Percentiles rank a stretch among this genome's conserved stretches.
phyloP scores from a whole-genome alignment of 2,797 vertebrate genomes.

The Schizopygopsis pylzovi region DNA sequence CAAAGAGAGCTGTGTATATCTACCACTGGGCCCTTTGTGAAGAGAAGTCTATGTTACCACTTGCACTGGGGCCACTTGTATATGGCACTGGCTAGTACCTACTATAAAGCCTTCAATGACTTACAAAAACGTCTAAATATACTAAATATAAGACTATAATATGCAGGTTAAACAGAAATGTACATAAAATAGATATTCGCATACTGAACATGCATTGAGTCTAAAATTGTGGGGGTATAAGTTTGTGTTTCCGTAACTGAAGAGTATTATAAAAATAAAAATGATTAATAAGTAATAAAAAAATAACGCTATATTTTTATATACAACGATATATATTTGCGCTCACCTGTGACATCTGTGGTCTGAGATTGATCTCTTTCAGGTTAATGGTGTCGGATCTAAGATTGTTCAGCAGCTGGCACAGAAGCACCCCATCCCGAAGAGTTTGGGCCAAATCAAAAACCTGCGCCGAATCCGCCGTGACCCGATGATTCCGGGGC shows the following conservation, averaged over 20 bases:
- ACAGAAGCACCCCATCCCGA: conserved; percentile 95
- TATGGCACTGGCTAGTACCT: conserved; percentile 22
- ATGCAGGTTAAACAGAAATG: background rate
- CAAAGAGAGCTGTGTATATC: conserved; percentile 20
- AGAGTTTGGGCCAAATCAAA: conserved; percentile 95
- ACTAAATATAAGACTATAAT: background rate
- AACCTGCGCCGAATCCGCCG: conserved; percentile 93
- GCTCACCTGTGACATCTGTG: conserved; percentile 96
- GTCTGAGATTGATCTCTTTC: conserved; percentile 93
- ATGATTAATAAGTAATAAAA: background rate
- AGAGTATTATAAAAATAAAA: background rate
- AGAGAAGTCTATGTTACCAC: conserved; percentile 5
- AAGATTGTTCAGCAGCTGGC: conserved; percentile 95
- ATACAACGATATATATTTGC: background rate
- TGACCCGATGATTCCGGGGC: conserved; percentile 90
- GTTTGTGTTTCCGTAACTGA: background rate
- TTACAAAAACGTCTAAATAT: background rate
- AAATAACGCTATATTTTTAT: background rate
- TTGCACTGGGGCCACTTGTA: background rate
- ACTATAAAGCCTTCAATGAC: background rate
- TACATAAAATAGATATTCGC: background rate
- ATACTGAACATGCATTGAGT: too few relatives aligned
- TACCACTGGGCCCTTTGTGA: conserved; percentile 24
- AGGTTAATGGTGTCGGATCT: conserved; percentile 88
- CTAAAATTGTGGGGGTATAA: background rate